These are phyloP conservation scores for Drosophila chauvacae DNA, from an alignment of 1,140 invertebrate genomes.

Conservation along the genomic window DNA sequence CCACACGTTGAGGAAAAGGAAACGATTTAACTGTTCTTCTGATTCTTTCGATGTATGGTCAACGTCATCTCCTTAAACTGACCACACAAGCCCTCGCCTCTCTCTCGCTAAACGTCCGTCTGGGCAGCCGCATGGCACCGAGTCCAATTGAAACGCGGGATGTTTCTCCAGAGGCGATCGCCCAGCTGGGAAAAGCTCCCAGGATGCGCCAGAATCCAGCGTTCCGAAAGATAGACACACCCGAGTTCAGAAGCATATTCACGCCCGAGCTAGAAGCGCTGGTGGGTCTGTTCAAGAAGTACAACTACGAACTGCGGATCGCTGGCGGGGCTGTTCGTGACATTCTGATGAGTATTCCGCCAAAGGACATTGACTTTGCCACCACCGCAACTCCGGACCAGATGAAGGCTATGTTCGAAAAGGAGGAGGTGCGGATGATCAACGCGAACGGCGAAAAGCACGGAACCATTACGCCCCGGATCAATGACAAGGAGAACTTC, in stretches of 20 bases:
- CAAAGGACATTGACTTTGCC: slow-evolving; percentile 98
- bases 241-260: slow-evolving; percentile 92
- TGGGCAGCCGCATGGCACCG: slow-evolving; percentile 2
- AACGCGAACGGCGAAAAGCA: slow-evolving; percentile 98
- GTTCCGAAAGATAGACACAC: slow-evolving; percentile 88
- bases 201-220: slow-evolving; percentile 88
- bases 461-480: slow-evolving; percentile 98
- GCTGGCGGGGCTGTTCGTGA: slow-evolving; percentile 98
- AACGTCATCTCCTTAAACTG: slow-evolving; percentile 5
- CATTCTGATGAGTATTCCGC: slow-evolving; percentile 93
- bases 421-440: slow-evolving; percentile 95
- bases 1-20: too few relatives aligned
- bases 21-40: not conserved
- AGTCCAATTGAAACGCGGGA: not conserved
- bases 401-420: slow-evolving; percentile 97
- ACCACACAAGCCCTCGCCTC: slow-evolving; percentile 4
- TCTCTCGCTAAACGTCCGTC: not conserved
- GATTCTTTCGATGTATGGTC: slow-evolving; percentile 18
- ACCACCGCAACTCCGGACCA: slow-evolving; percentile 97
- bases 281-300: slow-evolving; percentile 90
- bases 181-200: slow-evolving; percentile 84
- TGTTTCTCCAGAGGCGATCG: slow-evolving; percentile 27
- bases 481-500: slow-evolving; percentile 97
- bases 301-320: slow-evolving; percentile 94
- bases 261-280: slow-evolving; percentile 90